Evolutionary conservation across 1,140 invertebrate species (phyloP), one percentile per base, ranked within the genome.

Genomic region (Leptestheria dahalacensis): DNA sequence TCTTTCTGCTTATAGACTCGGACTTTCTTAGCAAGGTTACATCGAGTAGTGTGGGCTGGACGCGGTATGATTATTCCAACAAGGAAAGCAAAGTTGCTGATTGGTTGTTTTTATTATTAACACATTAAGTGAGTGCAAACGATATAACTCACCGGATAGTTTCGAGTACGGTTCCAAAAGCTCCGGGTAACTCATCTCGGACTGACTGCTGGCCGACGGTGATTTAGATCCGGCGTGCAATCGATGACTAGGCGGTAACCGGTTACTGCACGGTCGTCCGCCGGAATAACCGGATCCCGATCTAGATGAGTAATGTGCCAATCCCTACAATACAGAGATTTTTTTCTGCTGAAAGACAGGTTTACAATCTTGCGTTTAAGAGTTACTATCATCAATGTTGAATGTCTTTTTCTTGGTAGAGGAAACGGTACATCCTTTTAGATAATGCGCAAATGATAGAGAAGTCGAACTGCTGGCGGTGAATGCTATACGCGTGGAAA

Each of bases 181-280:
- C 26, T 11, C 15, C 9, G 53, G 53, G n/a, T 55, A 55, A 21
- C 9, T 55, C 26, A 33, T 26, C 3, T 55, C 53, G 20, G 53
- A 55, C 26, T 55, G 48, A 33, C 53, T 55, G 33, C 53, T 55
- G 26, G 53, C 53, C 23, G 53, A 55, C 23, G 53, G 53, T 28
- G 53, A 55, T 55, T 55, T 55, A 9, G 53, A 55, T 9, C 53
- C 53, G 53, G 33, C 28, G 28, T 26, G 53, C 26, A 55, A 55
- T 9, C 53, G 53, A 11, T 20, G 20, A 33, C 24, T 28, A 50
- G 33, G 15, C 15, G 33, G 33, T 41, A 41, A 15, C 33, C 33
- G 33, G 33, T 41, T 41, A 41, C 33, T 41, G 6, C 6, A 6
- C 33, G 33, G 6, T 41, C 33, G 33, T 41, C 33, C 33, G 33